Percentiles rank a stretch among this genome's conserved stretches.
These are phyloP conservation scores for Plagodis pulveraria DNA, from an alignment of 2,888 invertebrate species.

Conservation along the genomic window DNA sequence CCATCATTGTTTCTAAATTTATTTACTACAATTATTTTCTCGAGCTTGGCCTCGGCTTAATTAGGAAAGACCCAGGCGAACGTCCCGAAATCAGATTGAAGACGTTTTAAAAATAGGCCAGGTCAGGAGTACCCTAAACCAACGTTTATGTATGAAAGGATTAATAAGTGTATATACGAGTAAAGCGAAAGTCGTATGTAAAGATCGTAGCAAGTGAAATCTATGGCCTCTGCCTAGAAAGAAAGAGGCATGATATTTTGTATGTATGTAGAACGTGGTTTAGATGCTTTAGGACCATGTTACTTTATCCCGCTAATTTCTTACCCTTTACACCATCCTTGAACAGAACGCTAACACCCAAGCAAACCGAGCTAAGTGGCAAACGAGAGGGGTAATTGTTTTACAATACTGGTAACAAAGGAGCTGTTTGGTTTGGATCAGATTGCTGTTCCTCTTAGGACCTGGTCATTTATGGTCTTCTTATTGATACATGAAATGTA, in stretches of 20 bases:
- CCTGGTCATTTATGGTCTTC: conserved; percentile 37
- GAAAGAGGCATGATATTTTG: too few relatives aligned
- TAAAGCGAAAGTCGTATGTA: too few relatives aligned
- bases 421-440: conserved; percentile 47
- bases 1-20: too few relatives aligned
- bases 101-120: too few relatives aligned
- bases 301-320: conserved; percentile 12
- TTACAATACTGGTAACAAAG: conserved; percentile 53
- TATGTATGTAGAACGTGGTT: background rate
- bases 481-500: conserved; percentile 19
- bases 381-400: conserved; percentile 71
- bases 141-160: too few relatives aligned
- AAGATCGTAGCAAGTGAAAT: too few relatives aligned
- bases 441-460: conserved; percentile 54
- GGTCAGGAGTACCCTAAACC: too few relatives aligned
- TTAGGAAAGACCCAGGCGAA: too few relatives aligned
- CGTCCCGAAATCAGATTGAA: too few relatives aligned
- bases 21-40: background rate
- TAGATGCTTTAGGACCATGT: background rate
- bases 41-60: background rate
- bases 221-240: too few relatives aligned
- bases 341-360: conserved; percentile 60
- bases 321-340: conserved; percentile 5
- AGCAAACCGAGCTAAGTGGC: conserved; percentile 61
- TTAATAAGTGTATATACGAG: too few relatives aligned